These are phyloP conservation scores for Campopleginae sp. DNA, from an alignment of 2,888 invertebrate genomes.

Conservation along the genomic window DNA sequence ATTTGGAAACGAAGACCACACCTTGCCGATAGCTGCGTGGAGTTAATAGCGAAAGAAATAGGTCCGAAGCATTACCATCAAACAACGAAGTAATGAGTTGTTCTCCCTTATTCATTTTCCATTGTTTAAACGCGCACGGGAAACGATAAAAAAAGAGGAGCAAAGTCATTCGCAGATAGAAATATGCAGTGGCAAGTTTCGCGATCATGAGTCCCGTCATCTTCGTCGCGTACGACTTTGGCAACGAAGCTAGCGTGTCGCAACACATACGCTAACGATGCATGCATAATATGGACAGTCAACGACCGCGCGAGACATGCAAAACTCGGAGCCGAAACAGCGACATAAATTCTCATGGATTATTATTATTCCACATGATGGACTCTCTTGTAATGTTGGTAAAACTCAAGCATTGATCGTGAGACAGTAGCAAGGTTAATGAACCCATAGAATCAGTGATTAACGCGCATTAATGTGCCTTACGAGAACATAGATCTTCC, in stretches of 20 bases:
- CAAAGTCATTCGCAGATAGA: background rate
- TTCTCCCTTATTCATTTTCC: background rate
- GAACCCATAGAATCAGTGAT: background rate
- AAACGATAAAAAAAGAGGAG: background rate
- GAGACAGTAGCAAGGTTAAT: background rate
- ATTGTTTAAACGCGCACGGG: background rate
- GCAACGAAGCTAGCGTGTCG: background rate
- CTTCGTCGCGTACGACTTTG: background rate
- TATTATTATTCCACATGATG: background rate
- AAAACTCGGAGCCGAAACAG: background rate
- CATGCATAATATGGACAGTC: background rate
- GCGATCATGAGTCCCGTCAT: background rate
- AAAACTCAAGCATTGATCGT: background rate
- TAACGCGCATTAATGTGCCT: background rate
- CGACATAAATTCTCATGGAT: constrained; percentile 3
- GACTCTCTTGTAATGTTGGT: background rate
- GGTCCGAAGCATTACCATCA: background rate
- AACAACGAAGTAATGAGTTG: background rate
- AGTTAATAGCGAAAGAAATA: background rate
- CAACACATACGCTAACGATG: background rate
- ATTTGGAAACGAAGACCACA: background rate
- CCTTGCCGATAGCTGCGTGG: background rate
- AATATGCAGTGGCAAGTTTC: background rate
- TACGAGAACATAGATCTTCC: background rate
- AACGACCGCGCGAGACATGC: constrained; percentile 2